These are phyloP conservation scores for Acrocephalus scirpaceus DNA, from an alignment of 2,797 vertebrate genomes.

Conservation along the genomic window DNA sequence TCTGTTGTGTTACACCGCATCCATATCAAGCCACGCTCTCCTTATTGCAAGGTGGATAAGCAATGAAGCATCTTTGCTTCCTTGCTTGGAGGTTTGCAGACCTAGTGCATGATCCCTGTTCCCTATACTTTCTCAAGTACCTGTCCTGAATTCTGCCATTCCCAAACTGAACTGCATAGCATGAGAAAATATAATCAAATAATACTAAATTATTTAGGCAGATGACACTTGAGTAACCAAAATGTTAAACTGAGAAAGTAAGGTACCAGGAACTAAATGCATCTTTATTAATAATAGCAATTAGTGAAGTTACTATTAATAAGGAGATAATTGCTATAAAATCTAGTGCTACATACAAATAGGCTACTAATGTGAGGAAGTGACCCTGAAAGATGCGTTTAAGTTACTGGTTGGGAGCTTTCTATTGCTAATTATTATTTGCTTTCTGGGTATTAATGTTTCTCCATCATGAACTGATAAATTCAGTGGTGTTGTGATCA, in stretches of 20 bases:
- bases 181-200: background rate
- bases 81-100: background rate
- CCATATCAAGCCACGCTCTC: background rate
- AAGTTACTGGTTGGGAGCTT: slow-evolving; percentile 47
- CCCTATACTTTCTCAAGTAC: background rate
- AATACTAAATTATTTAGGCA: slow-evolving; percentile 7
- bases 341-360: slow-evolving; percentile 53
- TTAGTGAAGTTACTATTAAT: slow-evolving; percentile 54
- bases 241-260: slow-evolving; percentile 22
- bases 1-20: background rate
- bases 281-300: slow-evolving; percentile 45
- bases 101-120: fast-evolving
- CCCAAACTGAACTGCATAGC: background rate
- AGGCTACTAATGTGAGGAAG: slow-evolving; percentile 49
- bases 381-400: slow-evolving; percentile 46
- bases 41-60: background rate
- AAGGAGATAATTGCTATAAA: slow-evolving; percentile 46
- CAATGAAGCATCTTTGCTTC: background rate
- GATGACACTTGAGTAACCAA: background rate
- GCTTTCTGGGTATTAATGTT: slow-evolving; percentile 29
- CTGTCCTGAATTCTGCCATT: background rate
- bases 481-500: slow-evolving; percentile 32
- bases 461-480: slow-evolving; percentile 29
- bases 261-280: slow-evolving; percentile 1
- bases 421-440: slow-evolving; percentile 50